Evolutionary conservation across 2,113 vertebrate genomes (phyloP).

Genomic region (Rhinolophus ferrumequinum): DNA sequence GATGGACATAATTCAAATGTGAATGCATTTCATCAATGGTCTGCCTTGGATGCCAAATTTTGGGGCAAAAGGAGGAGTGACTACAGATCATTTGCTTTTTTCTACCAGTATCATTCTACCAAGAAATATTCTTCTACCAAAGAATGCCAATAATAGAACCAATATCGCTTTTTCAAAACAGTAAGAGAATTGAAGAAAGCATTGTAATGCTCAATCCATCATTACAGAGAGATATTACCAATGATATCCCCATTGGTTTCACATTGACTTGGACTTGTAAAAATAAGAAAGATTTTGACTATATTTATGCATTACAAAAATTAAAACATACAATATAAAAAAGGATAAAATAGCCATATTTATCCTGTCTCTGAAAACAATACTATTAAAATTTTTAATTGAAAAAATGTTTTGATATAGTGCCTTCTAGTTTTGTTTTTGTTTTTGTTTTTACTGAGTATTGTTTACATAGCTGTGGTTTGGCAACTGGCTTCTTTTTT

Average conservation of each 20-base stretch:
- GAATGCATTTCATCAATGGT: conserved; percentile 70
- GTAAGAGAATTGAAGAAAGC: conserved; percentile 6
- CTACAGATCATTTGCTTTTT: conserved; percentile 66
- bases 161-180: conserved; percentile 30
- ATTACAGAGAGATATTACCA: background rate
- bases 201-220: background rate
- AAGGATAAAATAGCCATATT: background rate
- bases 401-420: background rate
- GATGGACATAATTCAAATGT: conserved; percentile 73
- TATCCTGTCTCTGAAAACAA: background rate
- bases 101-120: background rate
- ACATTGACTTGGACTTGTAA: background rate
- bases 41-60: conserved; percentile 64
- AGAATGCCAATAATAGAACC: conserved; percentile 33
- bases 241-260: background rate
- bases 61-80: conserved; percentile 40
- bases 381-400: background rate
- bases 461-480: background rate
- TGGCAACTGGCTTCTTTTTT: background rate
- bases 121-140: background rate
- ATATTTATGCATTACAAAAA: background rate
- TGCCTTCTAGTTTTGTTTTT: background rate
- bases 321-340: background rate
- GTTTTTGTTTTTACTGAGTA: background rate
- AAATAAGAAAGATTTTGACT: background rate